Evolutionary conservation across 2,797 vertebrate genomes (phyloP), one percentile per base, ranked within the genome.

Genomic region (Pelodytes ibericus): DNA sequence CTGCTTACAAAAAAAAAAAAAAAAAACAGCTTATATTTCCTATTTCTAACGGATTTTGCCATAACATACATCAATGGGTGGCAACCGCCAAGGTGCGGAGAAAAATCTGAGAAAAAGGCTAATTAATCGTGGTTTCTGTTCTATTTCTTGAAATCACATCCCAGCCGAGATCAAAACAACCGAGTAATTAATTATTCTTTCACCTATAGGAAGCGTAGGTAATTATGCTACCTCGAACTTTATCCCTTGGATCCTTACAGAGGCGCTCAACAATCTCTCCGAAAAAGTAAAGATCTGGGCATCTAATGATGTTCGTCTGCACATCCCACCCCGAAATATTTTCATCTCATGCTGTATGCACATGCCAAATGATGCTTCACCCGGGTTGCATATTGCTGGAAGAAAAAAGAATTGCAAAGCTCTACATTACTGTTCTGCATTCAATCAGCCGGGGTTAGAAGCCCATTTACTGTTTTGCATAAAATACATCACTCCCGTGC

Each of bases 401-500:
- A 51, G 59, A 72, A 72, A 36, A 53, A 66, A 65, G 75, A 66
- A 60, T 66, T 72, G 53, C 30, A n/a, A 51, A 58, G 61, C 51
- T 8, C 53, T 13, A 29, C 7, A 22, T 61, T 53, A 44, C 18
- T 39, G 62, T 49, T 56, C 64, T 72, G 64, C 65, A 80, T 58
- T 60, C 60, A 78, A 16, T 75, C 82, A 81, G 33, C 8, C 78
- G 77, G 53, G 1, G 0, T 81, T 79, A 83, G 69, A 36, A 85
- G 74, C 76, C 82, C 81, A 84, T 84, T 85, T 84, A 83, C 62
- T 72, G 69, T 74, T 76, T 56, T 77, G 73, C 47, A 2, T 86
- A 85, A 80, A 63, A 41, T 66, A 84, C 86, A 85, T 83, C 79
- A 81, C 65, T 77, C 26, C 51, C 53, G 75, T 41, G 22, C 66